Base-by-base conservation (phyloP, 2,797 vertebrate genomes). In the Scleropages formosus region DNA sequence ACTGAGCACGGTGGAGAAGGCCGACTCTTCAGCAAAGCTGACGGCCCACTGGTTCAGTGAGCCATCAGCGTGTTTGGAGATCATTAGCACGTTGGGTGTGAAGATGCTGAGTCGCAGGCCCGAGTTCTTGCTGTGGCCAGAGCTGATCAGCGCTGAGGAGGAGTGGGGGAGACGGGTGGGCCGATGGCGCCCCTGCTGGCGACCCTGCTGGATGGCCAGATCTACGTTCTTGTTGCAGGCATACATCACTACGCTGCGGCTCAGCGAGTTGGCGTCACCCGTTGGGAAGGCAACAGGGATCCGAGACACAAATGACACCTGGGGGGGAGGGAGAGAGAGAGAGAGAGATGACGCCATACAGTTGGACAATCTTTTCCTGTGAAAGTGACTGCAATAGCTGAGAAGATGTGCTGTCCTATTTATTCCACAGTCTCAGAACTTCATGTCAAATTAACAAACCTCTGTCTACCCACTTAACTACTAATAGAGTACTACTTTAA, bases 281-380 rank as follows among this genome's bases (percentile, higher is more conserved):
- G 95, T 94, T 0, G 98, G 96, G 83, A 99, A 98, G 1, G 97
- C 98, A 78, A 98, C 96, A 72, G 98, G 98, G 82, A 99, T 98
- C 83, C 97, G 95, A 80, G 97, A 99, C 82, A 97, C 97, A 86
- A 99, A 99, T 0, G 96, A 99, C 73, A 99, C 96, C 98, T 99
- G 83, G 12, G 80, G 85, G 82, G 46, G 8, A 44, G n/a, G 22
- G 39, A 18, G 1, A 46, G 18, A 9, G 8, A 44, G n/a, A 22
- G 39, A 18, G 1, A 46, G 18, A 9, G 79, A 81, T 12, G 49
- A 82, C 64, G 72, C 18, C n/a, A n/a, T n/a, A 47, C 12, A 79
- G 1, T 1, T 4, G 81, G 53, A 9, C 12, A 58, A 58, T 58
- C 53, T n/a, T 58, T 58, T n/a, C 13, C 18, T 13, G 10, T 13